Conservation (phyloP, 2,113 vertebrate genomes). For the Oenanthe oenanthe region DNA sequence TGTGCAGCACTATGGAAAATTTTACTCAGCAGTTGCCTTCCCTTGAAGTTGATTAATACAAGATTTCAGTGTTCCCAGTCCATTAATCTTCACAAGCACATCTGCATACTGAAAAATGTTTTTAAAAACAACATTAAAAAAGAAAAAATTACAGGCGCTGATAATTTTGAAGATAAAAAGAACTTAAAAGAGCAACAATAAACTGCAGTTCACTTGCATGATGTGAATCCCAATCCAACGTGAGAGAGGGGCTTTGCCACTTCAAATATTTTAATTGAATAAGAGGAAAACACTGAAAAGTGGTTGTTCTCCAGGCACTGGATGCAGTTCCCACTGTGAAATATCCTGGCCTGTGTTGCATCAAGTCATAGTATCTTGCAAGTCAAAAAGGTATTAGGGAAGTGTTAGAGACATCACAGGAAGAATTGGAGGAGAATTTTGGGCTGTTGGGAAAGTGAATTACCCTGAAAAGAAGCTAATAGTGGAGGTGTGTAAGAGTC, state of each 20-base stretch:
- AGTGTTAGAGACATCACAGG: slow-evolving; percentile 27
- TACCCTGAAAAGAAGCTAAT: slow-evolving; percentile 19
- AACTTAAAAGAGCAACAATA: neutral
- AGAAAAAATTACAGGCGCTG: neutral
- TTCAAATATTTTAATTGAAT: slow-evolving; percentile 3
- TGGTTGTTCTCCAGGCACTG: neutral
- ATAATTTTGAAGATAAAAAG: slow-evolving; percentile 52
- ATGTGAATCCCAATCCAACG: neutral
- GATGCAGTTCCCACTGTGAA: neutral
- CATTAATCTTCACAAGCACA: slow-evolving; percentile 41
- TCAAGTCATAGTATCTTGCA: slow-evolving; percentile 10
- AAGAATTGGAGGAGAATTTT: neutral
- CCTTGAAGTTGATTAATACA: slow-evolving; percentile 27
- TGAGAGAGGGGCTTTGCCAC: slow-evolving; percentile 20
- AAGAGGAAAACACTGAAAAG: neutral
- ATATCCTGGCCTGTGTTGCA: neutral
- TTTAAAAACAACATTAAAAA: slow-evolving; percentile 1
- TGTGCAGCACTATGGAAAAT: neutral
- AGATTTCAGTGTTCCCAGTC: slow-evolving; percentile 47
- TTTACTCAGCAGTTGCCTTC: slow-evolving; percentile 11
- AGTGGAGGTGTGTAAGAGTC: neutral
- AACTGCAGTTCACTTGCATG: neutral
- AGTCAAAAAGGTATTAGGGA: slow-evolving; percentile 35
- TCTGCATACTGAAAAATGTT: slow-evolving; percentile 28
- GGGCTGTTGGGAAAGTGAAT: slow-evolving; percentile 22